These are phyloP conservation scores for Entelurus aequoreus DNA, from an alignment of 2,113 vertebrate species.

Conservation along the genomic window DNA sequence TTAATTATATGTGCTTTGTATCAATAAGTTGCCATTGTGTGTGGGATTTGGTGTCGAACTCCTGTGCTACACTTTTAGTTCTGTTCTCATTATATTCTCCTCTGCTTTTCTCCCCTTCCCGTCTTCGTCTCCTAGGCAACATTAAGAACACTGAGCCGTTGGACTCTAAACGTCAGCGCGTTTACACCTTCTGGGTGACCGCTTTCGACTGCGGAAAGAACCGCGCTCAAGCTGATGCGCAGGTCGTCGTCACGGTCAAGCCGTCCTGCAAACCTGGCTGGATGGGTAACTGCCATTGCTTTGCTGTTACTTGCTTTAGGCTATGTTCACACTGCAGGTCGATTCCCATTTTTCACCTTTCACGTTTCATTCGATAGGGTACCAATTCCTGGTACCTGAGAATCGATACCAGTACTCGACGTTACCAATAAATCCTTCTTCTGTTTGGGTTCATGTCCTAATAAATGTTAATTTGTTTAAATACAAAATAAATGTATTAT, in stretches of 20 bases:
- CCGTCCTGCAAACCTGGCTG: slow-evolving; percentile 94
- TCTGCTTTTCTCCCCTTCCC: neutral
- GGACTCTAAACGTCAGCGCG: slow-evolving; percentile 83
- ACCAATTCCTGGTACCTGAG: too few species aligned
- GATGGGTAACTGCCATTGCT: slow-evolving; percentile 59
- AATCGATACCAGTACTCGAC: too few species aligned
- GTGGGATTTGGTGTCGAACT: slow-evolving; percentile 34
- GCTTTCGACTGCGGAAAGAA: slow-evolving; percentile 98
- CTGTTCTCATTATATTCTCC: slow-evolving; percentile 21
- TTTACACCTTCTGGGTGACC: slow-evolving; percentile 93
- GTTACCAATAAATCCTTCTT: too few species aligned
- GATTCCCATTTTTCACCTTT: too few species aligned
- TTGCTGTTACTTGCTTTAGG: too few species aligned
- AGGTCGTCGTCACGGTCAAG: slow-evolving; percentile 94
- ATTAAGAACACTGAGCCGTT: slow-evolving; percentile 96
- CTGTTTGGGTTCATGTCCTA: too few species aligned
- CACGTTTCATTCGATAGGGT: too few species aligned
- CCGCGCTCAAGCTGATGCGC: slow-evolving; percentile 88
- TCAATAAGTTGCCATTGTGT: slow-evolving; percentile 6
- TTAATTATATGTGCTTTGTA: neutral
- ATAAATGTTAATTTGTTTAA: too few species aligned
- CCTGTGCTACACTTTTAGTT: slow-evolving; percentile 21
- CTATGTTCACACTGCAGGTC: too few species aligned
- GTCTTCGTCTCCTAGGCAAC: slow-evolving; percentile 77
- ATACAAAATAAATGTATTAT: too few species aligned